Percentiles rank a stretch among this genome's conserved stretches.
These are phyloP conservation scores for Brachypteracias leptosomus DNA, from an alignment of 2,113 vertebrate genomes.

Conservation along the genomic window DNA sequence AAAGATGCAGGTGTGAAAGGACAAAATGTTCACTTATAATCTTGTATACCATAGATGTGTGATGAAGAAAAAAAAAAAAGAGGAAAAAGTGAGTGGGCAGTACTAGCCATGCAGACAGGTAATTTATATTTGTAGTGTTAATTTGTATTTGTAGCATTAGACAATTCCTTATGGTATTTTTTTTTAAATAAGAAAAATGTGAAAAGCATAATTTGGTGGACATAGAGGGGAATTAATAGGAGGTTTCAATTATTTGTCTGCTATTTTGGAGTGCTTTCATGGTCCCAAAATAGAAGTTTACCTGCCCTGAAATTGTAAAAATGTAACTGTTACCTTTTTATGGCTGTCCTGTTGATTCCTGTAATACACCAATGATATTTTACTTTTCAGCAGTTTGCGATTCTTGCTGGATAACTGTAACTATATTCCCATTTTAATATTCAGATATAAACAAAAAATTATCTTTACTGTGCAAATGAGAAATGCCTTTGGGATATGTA, in stretches of 20 bases:
- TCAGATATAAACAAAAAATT: conserved; percentile 73
- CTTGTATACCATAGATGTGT: background rate
- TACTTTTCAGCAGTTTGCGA: conserved; percentile 66
- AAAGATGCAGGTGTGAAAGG: background rate
- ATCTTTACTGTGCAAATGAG: conserved; percentile 80
- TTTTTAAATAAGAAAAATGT: background rate
- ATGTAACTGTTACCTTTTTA: conserved; percentile 2
- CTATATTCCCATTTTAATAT: conserved; percentile 66
- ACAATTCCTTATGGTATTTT: background rate
- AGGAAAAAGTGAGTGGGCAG: background rate
- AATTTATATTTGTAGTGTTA: background rate
- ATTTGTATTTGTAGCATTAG: background rate
- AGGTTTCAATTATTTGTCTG: background rate
- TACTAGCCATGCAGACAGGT: background rate
- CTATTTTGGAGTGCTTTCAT: conserved; percentile 35
- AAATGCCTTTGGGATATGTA: conserved; percentile 71
- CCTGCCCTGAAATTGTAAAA: conserved; percentile 50
- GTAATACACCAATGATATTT: conserved; percentile 18
- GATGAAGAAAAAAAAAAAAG: background rate
- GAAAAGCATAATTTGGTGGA: background rate
- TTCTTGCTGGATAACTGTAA: conserved; percentile 58
- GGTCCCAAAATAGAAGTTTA: conserved; percentile 42
- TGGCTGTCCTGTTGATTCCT: conserved; percentile 31
- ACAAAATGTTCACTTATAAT: background rate
- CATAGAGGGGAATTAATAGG: background rate